These are phyloP conservation scores for Muraenolepis orangiensis DNA, from an alignment of 2,797 vertebrate species.

Conservation along the genomic window DNA sequence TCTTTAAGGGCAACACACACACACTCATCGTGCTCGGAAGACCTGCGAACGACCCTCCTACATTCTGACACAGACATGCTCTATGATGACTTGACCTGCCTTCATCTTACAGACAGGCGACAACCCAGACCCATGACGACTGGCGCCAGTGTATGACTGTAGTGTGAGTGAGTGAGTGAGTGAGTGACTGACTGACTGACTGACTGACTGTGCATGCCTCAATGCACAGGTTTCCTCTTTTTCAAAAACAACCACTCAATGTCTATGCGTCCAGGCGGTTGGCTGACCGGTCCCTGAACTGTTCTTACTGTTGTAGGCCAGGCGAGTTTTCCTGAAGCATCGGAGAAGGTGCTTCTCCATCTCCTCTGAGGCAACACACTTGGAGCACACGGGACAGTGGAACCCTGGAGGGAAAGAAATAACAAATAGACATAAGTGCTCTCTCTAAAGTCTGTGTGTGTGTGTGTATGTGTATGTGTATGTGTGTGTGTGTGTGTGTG, in stretches of 20 bases:
- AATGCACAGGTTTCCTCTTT: neutral
- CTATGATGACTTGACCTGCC: neutral
- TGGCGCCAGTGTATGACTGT: neutral
- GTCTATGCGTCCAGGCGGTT: neutral
- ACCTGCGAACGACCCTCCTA: too few species aligned
- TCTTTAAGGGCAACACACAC: neutral
- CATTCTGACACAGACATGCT: neutral
- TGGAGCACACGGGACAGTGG: conserved; percentile 96
- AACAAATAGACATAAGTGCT: neutral
- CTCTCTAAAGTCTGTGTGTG: conserved; percentile 1
- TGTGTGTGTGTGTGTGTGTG: neutral
- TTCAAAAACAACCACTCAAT: neutral
- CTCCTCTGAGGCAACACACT: conserved; percentile 91
- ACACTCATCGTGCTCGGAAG: too few species aligned
- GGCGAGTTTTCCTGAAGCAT: conserved; percentile 95
- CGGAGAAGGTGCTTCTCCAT: conserved; percentile 95
- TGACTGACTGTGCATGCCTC: too few species aligned
- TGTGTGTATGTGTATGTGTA: neutral
- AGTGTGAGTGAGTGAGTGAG: neutral
- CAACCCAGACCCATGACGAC: neutral
- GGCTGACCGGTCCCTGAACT: neutral
- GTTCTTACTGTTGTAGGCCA: conserved; percentile 95
- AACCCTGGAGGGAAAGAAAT: conserved; percentile 76
- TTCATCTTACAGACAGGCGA: neutral
- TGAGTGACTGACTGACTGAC: too few species aligned